Evolutionary conservation across 2,113 vertebrate species (phyloP), one percentile per base, ranked within the genome.

Genomic region (Rhipidura dahli): DNA sequence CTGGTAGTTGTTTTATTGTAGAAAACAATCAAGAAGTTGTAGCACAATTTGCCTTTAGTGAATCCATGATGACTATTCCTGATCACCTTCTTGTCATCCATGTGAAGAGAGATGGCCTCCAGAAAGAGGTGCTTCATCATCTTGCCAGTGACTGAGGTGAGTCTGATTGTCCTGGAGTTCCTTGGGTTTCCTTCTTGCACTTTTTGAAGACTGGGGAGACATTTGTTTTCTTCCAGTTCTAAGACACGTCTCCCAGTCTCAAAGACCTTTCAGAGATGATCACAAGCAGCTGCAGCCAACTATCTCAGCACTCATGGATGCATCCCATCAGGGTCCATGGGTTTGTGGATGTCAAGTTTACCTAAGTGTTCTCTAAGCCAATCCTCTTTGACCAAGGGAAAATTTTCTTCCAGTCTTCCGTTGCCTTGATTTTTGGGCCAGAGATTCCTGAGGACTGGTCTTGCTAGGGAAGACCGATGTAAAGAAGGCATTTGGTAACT

Each of bases 381-480:
- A 15, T 71, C 42, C 7, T 56, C 20, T 71, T 5, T 57, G 22
- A 31, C 11, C 35, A 64, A 64, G 21, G 11, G 13, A 23, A 49
- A 4, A 1, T 26, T 63, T 79, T n/a, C 19, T 63, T 54, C 9
- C 49, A 49, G 12, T 21, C 2, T 19, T 88, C 18, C 18, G 37
- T 64, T 71, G 15, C 21, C 49, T 4, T 42, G 8, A 30, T 49
- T 13, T 49, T 49, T 42, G 15, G 22, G 9, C 5, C 14, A 57
- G 57, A 71, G 9, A 37, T 23, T 65, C 10, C 42, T 57, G 35
- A 57, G 21, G 31, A 17, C 18, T 44, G 8, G 7, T 28, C 22
- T 80, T 57, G 17, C 28, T 12, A 33, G 13, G 6, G 4, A 64
- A 71, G 31, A 33, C 15, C 0, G 0, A 33, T 44, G 8, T 4